phyloP scores from a whole-genome alignment of 2,797 vertebrate species.

The Tragelaphus eurycerus region DNA sequence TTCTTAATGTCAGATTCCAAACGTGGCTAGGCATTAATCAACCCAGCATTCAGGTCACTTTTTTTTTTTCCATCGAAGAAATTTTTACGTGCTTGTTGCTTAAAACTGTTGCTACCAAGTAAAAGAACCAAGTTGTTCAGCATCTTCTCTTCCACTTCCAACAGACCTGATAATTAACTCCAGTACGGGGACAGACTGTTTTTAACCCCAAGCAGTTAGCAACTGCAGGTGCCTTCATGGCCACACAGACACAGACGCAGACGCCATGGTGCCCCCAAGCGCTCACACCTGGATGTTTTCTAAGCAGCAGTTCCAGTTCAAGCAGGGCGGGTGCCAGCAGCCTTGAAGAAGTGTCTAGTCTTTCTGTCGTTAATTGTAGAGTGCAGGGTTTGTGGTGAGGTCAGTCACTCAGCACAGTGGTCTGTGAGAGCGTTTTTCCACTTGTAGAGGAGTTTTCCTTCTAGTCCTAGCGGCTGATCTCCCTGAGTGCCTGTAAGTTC shows the following conservation, averaged over 20 bases:
- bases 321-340: not conserved
- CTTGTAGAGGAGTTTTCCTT: conserved; percentile 8
- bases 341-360: not conserved
- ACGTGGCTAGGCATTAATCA: conserved; percentile 3
- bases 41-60: not conserved
- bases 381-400: conserved; percentile 5
- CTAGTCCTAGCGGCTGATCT: not conserved
- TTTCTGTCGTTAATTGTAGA: conserved; percentile 39
- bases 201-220: not conserved
- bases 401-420: not conserved
- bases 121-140: not conserved
- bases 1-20: conserved; percentile 26
- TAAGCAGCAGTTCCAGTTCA: not conserved
- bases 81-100: not conserved
- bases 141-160: not conserved
- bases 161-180: not conserved
- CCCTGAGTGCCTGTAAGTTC: conserved; percentile 50
- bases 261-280: not conserved
- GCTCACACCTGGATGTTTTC: not conserved
- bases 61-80: not conserved
- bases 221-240: not conserved
- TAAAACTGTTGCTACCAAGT: not conserved
- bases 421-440: conserved; percentile 28
- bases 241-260: not conserved
- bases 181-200: not conserved